Evolutionary conservation across 2,888 invertebrate genomes (phyloP).

Genomic region (Pseudococcus viburni): DNA sequence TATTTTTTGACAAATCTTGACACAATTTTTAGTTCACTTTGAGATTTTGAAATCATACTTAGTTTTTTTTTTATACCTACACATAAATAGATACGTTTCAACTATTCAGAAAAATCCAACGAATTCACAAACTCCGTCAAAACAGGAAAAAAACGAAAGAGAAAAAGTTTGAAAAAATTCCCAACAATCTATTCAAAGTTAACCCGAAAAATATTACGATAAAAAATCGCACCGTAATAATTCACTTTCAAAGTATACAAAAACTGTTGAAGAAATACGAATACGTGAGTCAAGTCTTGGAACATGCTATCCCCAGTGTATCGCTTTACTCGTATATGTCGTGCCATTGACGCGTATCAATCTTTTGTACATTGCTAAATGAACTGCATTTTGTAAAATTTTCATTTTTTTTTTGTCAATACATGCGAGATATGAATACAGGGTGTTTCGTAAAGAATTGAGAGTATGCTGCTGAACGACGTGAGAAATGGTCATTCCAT

Average conservation of each 20-base stretch:
- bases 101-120: too few relatives aligned
- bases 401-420: neutral
- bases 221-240: slow-evolving; percentile 10
- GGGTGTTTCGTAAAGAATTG: neutral
- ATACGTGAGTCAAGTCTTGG: neutral
- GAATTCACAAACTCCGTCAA: too few relatives aligned
- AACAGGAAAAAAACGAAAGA: too few relatives aligned
- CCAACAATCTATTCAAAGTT: neutral
- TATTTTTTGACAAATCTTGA: too few relatives aligned
- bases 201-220: neutral
- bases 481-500: too few relatives aligned
- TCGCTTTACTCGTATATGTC: neutral
- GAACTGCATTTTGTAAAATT: slow-evolving; percentile 16
- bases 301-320: neutral
- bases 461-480: too few relatives aligned
- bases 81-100: too few relatives aligned
- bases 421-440: neutral
- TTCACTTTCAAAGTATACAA: slow-evolving; percentile 8
- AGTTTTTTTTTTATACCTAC: too few relatives aligned
- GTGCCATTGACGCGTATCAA: slow-evolving; percentile 16
- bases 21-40: too few relatives aligned
- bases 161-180: neutral
- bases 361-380: neutral
- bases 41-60: too few relatives aligned
- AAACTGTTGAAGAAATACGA: neutral